Evolutionary conservation across 2,113 vertebrate species (phyloP), one percentile per base, ranked within the genome.

Genomic region (Machaerirhynchus nigripectus): DNA sequence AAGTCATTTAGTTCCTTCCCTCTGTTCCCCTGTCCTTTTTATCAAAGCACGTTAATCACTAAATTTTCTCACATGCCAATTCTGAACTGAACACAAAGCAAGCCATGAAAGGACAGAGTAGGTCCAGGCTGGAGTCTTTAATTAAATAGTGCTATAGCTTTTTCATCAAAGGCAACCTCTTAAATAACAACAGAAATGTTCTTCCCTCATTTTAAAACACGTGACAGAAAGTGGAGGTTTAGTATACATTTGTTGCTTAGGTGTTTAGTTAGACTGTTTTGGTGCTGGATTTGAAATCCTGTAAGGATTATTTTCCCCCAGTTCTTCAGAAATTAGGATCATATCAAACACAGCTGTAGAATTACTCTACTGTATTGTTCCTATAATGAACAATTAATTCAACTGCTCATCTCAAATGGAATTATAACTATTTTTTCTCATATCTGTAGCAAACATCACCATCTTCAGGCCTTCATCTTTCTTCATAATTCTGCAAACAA

Each of bases 401-500:
- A 89, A 47, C 23, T 33, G 27, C 27, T 74, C 5, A 39, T 90
- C 30, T 65, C 1, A 0, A 46, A 39, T 49, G 17, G 76, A 93
- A 44, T 56, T 15, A 9, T 55, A 76, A 73, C 35, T 22, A 5
- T 52, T 61, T 23, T 40, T 84, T 87, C 31, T 93, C 46, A n/a
- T 39, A 40, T 87, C 70, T 28, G 6, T 97, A 99, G 99, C 97
- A 28, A 98, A 98, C 0, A 49, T 99, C 68, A 98, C 97, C 26
- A 92, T 98, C 95, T 99, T 99, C 96, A 98, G 81, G n/a, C 99
- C 98, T 3, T 99, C 99, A 5, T 98, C 98, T 27, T 99, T 98
- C 97, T 99, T 98, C 98, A 96, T 99, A n/a, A 4, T 98, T 26
- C 80, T 98, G 7, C 85, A 97, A 35, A 98, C 98, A 49, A 84